Base-by-base conservation (phyloP, 2,113 vertebrate species). In the Lepus europaeus region DNA sequence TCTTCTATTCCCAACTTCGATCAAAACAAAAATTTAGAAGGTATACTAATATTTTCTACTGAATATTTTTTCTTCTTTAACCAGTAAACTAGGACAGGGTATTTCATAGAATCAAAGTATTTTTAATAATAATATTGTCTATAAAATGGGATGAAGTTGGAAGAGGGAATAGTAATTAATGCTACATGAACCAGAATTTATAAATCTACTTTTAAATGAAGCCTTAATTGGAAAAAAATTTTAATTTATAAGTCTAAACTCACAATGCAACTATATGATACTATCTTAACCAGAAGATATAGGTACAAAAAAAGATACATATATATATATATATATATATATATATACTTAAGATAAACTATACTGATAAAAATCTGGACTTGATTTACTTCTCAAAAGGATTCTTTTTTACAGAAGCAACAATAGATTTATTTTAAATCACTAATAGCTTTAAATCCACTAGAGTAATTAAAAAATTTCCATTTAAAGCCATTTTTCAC, bases 401-500 rank as follows among this genome's bases (percentile, higher is more conserved):
- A 91, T 59, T 53, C 22, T 49, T 79, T 92, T 91, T 91, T 72
- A 92, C 14, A 95, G 13, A 63, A 25, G 3, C 25, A 85, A 80
- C 19, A 82, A 39, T 7, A 91, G 2, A 6, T 82, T 87, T 90
- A 13, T 84, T 93, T 93, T 87, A 96, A 91, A 73, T 88, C 49
- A 78, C 23, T 59, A 88, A 73, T 83, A 66, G 79, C 3, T 53
- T 17, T 73, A 91, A 45, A 45, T 45, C 6, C 45, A 45, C 7
- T 45, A 45, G 45, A 45, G 45, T 45, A 45, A 45, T 45, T 45
- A 45, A 45, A 93, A 92, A 89, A 80, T 31, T 89, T 85, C 16
- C 9, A 81, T 91, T 91, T 51, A 96, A 89, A 86, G 64, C 64
- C 92, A 63, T 74, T 83, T 94, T 95, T 85, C 78, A 92, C 12